These are phyloP conservation scores for Mellilla xanthometata DNA, from an alignment of 2,888 invertebrate genomes.

Conservation along the genomic window DNA sequence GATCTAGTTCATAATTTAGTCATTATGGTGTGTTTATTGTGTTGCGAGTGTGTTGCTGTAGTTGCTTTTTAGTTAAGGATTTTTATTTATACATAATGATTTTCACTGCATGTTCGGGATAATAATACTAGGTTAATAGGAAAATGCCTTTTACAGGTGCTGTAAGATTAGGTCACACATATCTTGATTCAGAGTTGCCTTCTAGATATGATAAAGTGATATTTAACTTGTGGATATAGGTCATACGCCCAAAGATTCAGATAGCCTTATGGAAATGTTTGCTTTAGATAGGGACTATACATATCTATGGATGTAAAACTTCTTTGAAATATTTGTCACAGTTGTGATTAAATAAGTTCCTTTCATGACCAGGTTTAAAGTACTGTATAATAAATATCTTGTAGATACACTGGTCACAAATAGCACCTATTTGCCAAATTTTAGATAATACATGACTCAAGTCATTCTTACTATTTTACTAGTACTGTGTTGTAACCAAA, in stretches of 20 bases:
- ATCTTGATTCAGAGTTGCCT: slow-evolving; percentile 81
- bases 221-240: slow-evolving; percentile 67
- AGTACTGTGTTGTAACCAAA: slow-evolving; percentile 78
- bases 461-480: slow-evolving; percentile 62
- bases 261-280: slow-evolving; percentile 67
- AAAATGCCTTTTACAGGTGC: slow-evolving; percentile 76
- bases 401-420: slow-evolving; percentile 57
- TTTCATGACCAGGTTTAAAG: slow-evolving; percentile 64
- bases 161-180: slow-evolving; percentile 74
- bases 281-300: slow-evolving; percentile 63
- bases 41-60: slow-evolving; percentile 76
- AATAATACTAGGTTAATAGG: slow-evolving; percentile 56
- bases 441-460: slow-evolving; percentile 64
- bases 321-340: slow-evolving; percentile 53
- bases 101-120: slow-evolving; percentile 69
- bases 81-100: slow-evolving; percentile 47
- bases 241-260: slow-evolving; percentile 69
- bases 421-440: slow-evolving; percentile 75
- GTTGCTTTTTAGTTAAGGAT: slow-evolving; percentile 66
- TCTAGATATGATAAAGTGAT: slow-evolving; percentile 78
- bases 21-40: slow-evolving; percentile 78
- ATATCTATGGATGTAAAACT: slow-evolving; percentile 54
- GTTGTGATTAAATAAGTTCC: slow-evolving; percentile 53
- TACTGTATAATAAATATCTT: slow-evolving; percentile 74
- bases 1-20: slow-evolving; percentile 80